Base-by-base conservation (phyloP, 2,888 invertebrate species). In the Heliothis peltigera region DNA sequence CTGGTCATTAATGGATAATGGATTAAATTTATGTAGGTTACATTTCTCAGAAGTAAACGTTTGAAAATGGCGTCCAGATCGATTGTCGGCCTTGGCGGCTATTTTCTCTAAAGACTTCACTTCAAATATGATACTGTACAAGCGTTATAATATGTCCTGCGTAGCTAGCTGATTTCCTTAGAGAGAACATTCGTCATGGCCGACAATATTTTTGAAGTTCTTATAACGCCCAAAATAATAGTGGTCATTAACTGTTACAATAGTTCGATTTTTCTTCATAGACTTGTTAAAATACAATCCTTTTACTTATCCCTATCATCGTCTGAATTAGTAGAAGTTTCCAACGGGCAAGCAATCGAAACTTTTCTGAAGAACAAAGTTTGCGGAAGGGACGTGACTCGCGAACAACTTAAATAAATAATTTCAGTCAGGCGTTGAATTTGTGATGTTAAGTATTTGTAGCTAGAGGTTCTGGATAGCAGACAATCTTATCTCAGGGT, bases 361-460 rank as follows among this genome's bases (percentile, higher is more conserved):
- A 64, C 44, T 70, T 70, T 47, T 53, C 18, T 18, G n/a, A 25
- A 39, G 47, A 57, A 49, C 17, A 64, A 70, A 55, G 46, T 58
- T 64, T 58, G 17, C 15, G 17, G 17, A 53, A 63, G 48, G 17
- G 48, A 19, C 15, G 39, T 21, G 28, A 21, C 64, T n/a, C 32
- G 12, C 4, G 25, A 59, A n/a, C 3, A 22, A 59, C 39, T 48
- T 7, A 21, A 54, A 56, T 21, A 28, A 60, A 22, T 69, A 44
- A 55, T 60, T 55, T 43, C 8, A 52, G 15, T 55, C 52, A 35
- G n/a, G 19, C 35, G 35, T 51, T 39, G 10, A 19, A 47, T 17
- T 32, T 60, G 12, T 17, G 12, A 47, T 8, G 35, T 15, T 52
- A 47, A 18, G 4, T 15, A 59, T 18, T n/a, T 51, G 12, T 12